Conservation (phyloP, 2,113 vertebrate species). For the Junco hyemalis region DNA sequence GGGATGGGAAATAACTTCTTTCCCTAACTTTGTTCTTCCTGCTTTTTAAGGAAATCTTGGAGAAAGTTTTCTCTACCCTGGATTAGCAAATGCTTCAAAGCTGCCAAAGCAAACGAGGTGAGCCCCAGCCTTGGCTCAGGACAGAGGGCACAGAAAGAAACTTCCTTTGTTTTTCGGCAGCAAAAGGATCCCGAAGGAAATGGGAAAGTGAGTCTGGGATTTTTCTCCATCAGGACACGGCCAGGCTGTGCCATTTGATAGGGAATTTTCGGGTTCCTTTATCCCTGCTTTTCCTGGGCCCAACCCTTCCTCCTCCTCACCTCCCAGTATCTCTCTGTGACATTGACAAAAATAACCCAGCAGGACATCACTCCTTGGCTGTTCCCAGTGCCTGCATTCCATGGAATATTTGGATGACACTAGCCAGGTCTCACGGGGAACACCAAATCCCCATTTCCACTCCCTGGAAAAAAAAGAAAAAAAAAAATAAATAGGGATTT, state of each 20-base stretch:
- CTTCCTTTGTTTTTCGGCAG: not conserved
- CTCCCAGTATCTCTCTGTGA: not conserved
- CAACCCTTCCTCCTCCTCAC: not conserved
- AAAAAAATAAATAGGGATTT: slow-evolving; percentile 15
- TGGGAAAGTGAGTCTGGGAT: not conserved
- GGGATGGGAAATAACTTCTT: not conserved
- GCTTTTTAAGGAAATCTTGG: not conserved
- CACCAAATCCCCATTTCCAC: not conserved
- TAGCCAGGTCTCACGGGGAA: not conserved
- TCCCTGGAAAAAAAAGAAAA: not conserved
- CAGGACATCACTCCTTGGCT: not conserved
- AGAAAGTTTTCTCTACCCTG: not conserved
- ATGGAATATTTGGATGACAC: not conserved
- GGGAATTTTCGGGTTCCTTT: fast-evolving
- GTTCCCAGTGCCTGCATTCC: not conserved
- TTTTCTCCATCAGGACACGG: not conserved
- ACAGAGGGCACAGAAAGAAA: not conserved
- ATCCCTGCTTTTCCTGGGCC: not conserved
- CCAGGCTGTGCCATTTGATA: not conserved
- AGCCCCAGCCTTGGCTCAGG: not conserved
- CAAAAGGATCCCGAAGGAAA: not conserved
- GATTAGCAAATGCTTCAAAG: not conserved
- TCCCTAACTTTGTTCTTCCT: not conserved
- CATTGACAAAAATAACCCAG: not conserved
- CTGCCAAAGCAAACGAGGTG: not conserved